A percentile compares a stretch with the other conserved stretches of the same genome.
Evolutionary conservation across 2,113 vertebrate genomes (phyloP).

Genomic region (Brevimyrus niger): DNA sequence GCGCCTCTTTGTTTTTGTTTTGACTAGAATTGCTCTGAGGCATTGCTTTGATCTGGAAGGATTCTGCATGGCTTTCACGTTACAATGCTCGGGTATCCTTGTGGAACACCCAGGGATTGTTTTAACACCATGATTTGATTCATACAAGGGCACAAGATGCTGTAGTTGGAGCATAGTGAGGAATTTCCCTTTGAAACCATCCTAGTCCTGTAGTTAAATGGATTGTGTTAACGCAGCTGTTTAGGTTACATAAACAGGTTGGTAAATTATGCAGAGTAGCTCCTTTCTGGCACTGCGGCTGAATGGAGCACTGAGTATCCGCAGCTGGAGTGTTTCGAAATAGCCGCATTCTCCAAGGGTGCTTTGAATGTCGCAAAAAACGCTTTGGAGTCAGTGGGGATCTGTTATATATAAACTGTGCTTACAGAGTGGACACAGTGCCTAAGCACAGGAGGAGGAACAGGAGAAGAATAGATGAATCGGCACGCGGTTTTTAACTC

Average conservation of each 20-base stretch:
- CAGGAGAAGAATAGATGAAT: neutral
- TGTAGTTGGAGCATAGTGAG: neutral
- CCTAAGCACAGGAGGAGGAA: neutral
- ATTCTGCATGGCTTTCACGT: neutral
- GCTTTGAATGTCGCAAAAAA: neutral
- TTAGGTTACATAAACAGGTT: conserved; percentile 1
- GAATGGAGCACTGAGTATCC: neutral
- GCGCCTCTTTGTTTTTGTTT: neutral
- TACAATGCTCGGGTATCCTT: neutral
- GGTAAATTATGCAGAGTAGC: neutral
- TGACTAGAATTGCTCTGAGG: conserved; percentile 1
- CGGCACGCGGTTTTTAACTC: too few relatives aligned
- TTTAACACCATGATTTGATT: neutral
- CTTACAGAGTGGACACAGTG: neutral
- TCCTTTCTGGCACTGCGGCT: neutral
- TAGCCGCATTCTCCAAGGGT: neutral
- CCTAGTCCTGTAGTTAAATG: neutral
- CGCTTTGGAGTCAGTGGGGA: conserved; percentile 3
- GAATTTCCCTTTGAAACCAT: neutral
- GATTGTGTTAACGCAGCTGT: neutral
- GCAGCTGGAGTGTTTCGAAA: neutral
- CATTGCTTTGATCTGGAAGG: conserved; percentile 12
- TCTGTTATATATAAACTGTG: conserved; percentile 7
- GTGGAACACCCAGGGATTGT: neutral
- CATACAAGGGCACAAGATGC: neutral